A percentile compares a stretch with the other conserved stretches of the same genome.
Evolutionary conservation across 2,113 vertebrate genomes (phyloP).

Genomic region (Cololabis saira): DNA sequence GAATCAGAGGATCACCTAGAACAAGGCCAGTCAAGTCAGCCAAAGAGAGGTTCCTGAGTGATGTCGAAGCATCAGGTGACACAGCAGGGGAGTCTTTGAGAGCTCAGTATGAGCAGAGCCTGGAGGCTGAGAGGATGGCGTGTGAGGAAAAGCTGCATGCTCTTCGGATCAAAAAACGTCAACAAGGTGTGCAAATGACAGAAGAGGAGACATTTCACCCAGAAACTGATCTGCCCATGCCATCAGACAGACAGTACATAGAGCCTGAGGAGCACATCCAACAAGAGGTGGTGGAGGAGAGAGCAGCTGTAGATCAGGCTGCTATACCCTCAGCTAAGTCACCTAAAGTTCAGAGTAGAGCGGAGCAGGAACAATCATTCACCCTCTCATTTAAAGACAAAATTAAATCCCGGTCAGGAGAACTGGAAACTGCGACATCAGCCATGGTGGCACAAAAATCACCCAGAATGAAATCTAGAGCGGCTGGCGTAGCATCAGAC

Average conservation of each 20-base stretch:
- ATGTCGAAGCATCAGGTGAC: constrained; percentile 35
- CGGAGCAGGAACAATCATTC: constrained; percentile 12
- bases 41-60: constrained; percentile 58
- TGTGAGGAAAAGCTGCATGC: constrained; percentile 76
- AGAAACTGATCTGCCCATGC: constrained; percentile 41
- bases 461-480: constrained; percentile 27
- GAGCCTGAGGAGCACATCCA: constrained; percentile 33
- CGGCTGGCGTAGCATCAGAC: constrained; percentile 11
- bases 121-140: constrained; percentile 68
- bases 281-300: constrained; percentile 16
- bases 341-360: background rate
- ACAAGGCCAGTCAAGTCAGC: background rate
- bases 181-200: constrained; percentile 69
- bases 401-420: constrained; percentile 12
- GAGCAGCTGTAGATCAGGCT: background rate
- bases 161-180: constrained; percentile 72
- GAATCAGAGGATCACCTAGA: constrained; percentile 11
- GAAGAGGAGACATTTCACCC: constrained; percentile 49
- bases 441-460: constrained; percentile 11
- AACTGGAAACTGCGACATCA: constrained; percentile 20
- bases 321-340: background rate
- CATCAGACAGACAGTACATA: constrained; percentile 28
- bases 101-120: constrained; percentile 67
- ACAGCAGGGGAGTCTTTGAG: constrained; percentile 54
- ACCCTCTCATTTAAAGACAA: background rate